Evolutionary conservation across 2,888 invertebrate genomes (phyloP), one percentile per base, ranked within the genome.

Genomic region (Carpatolechia fugitivella): DNA sequence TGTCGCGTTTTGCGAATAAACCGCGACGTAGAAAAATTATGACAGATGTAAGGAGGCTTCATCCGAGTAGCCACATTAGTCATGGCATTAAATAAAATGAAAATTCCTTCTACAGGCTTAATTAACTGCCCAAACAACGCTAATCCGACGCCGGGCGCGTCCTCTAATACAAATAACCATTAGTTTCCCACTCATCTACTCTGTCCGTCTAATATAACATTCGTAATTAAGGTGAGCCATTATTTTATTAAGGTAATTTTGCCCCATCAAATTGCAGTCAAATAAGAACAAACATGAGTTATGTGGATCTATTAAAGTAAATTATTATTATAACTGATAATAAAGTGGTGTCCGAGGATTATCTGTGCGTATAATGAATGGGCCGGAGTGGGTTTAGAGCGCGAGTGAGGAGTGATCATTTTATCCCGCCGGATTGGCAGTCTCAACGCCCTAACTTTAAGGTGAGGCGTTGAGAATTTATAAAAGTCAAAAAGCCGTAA

Each of bases 1-100:
- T 83, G 83, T 84, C 78, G 82, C 79, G 66, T 77, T 78, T 77
- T 70, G 85, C 87, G 72, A 80, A 87, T 81, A 80, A 84, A 82
- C 80, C 78, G 86, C 83, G 87, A 89, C 89, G 84, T 87, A 85
- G 87, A 89, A 89, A 86, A 90, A 90, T 88, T 87, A 89, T 88
- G 89, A 89, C 83, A 88, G 82, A 90, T 89, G 79, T 69, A 76
- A 79, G 69, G 66, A 76, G 72, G 70, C 73, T 72, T 66, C 72
- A 64, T 69, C 69, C 68, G 72, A 73, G 68, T 64, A 67, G 63
- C 62, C 66, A 65, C 70, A 85, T 90, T 86, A 80, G 83, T 88
- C 82, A 88, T 68, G 80, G 85, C 55, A 82, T 85, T 84, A 81
- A 81, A 84, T 82, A 80, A 78, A 80, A 84, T 81, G 74, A 76